Evolutionary conservation across 1,140 invertebrate species (phyloP).

Genomic region (Acyrthosiphon pisum): DNA sequence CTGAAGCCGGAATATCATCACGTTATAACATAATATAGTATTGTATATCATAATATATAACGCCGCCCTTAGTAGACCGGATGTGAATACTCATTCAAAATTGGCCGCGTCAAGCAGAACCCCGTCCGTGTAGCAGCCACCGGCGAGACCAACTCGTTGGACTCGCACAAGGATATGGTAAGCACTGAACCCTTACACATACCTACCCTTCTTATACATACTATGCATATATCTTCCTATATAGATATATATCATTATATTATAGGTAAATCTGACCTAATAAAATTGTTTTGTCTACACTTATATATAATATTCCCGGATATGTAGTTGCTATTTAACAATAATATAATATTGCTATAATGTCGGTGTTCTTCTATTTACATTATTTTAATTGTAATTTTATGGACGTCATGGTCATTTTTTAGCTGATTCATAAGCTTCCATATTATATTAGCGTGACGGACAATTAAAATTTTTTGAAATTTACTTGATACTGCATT

Average conservation of each 20-base stretch:
- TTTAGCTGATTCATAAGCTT: too few relatives aligned
- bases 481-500: too few relatives aligned
- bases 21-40: too few relatives aligned
- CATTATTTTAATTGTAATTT: too few relatives aligned
- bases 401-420: too few relatives aligned
- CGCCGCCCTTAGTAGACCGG: neutral
- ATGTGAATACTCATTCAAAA: conserved; percentile 52
- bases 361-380: too few relatives aligned
- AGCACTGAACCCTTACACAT: neutral
- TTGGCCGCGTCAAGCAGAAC: conserved; percentile 54
- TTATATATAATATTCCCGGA: too few relatives aligned
- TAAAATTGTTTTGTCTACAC: too few relatives aligned
- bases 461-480: too few relatives aligned
- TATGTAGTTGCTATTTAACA: neutral
- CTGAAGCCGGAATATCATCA: neutral
- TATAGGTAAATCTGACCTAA: too few relatives aligned
- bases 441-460: too few relatives aligned
- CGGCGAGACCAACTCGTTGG: conserved; percentile 47
- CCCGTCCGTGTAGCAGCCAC: conserved; percentile 42
- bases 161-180: conserved; percentile 55
- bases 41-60: neutral
- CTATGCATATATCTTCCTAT: neutral
- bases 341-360: too few relatives aligned
- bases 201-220: neutral
- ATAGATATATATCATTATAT: neutral